phyloP scores from a whole-genome alignment of 2,113 vertebrate genomes.

The Lycaon pictus region DNA sequence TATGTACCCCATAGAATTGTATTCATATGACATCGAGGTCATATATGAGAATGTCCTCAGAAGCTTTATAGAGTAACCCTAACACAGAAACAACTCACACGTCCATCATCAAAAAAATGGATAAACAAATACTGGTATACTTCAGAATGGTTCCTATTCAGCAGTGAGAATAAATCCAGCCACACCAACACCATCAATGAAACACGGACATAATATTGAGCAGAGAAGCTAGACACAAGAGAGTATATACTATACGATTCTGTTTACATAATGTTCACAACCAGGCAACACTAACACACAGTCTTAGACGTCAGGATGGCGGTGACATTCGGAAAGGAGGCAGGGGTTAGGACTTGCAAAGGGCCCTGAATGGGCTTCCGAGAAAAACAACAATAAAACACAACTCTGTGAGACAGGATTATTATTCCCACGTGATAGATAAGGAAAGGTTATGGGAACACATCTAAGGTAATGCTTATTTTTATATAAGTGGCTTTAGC shows the following conservation, averaged over 20 bases:
- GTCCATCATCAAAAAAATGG: not conserved
- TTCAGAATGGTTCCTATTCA: not conserved
- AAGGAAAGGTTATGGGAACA: not conserved
- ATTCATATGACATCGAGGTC: not conserved
- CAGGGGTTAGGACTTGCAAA: not conserved
- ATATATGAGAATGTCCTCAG: not conserved
- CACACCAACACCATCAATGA: not conserved
- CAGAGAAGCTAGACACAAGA: not conserved
- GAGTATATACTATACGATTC: not conserved
- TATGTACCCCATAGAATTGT: not conserved
- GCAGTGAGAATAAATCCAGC: not conserved
- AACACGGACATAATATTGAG: not conserved
- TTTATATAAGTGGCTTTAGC: not conserved
- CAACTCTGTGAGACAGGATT: not conserved
- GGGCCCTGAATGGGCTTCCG: not conserved
- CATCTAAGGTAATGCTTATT: not conserved
- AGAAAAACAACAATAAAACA: not conserved
- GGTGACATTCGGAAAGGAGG: not conserved
- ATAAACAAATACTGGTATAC: not conserved
- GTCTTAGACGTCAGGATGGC: not conserved
- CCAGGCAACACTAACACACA: not conserved
- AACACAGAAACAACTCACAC: not conserved
- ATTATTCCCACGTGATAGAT: not conserved
- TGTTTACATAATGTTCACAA: not conserved
- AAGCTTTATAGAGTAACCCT: not conserved